These are phyloP conservation scores for Phaedon cochleariae DNA, from an alignment of 2,888 invertebrate species.

Conservation along the genomic window DNA sequence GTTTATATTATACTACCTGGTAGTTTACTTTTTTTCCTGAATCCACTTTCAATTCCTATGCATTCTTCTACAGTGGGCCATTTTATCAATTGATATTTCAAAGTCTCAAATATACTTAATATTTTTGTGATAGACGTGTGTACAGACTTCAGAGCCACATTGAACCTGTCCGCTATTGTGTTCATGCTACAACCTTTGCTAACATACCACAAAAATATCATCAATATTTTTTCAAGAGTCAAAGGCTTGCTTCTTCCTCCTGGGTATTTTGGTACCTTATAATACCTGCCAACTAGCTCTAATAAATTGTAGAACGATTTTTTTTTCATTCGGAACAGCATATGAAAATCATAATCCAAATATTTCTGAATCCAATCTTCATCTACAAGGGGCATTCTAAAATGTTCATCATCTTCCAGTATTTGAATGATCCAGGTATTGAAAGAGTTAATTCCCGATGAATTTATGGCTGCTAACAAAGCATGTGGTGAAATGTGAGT, in stretches of 20 bases:
- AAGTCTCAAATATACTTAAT: constrained; percentile 11
- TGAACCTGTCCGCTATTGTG: constrained; percentile 19
- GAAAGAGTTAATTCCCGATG: not conserved
- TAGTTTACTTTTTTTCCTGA: no score
- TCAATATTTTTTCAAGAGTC: constrained; percentile 17
- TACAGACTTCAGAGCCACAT: constrained; percentile 8
- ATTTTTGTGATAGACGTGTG: constrained; percentile 17
- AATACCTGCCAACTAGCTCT: constrained; percentile 10
- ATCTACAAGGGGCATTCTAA: constrained; percentile 14
- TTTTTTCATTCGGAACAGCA: not conserved
- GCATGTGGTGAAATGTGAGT: no score
- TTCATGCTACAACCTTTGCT: constrained; percentile 15
- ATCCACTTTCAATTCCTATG: constrained; percentile 8
- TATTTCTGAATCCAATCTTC: constrained; percentile 18
- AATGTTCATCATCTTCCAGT: constrained; percentile 21
- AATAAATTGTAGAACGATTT: no score
- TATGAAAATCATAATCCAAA: constrained; percentile 5
- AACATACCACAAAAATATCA: constrained; percentile 21
- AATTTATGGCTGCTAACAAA: not conserved
- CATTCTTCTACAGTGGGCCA: constrained; percentile 17
- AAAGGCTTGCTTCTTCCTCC: no score
- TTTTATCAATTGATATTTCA: constrained; percentile 4
- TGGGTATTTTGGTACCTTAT: constrained; percentile 18
- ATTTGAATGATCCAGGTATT: constrained; percentile 12
- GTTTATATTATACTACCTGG: no score